Conservation (phyloP, 2,888 invertebrate genomes). For the Lapara coniferarum region DNA sequence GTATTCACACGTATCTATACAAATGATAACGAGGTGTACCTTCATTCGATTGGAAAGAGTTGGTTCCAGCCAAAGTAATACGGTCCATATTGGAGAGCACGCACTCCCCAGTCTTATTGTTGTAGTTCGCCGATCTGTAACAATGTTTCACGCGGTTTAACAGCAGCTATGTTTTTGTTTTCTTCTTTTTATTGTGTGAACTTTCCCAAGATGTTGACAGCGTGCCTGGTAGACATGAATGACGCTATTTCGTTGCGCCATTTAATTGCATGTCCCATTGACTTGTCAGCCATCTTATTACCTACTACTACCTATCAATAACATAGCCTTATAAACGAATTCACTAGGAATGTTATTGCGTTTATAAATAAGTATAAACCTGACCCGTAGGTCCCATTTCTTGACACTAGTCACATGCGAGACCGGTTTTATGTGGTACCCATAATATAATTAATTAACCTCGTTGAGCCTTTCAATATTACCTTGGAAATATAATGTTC, state of each 20-base stretch:
- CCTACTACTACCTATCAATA: background rate
- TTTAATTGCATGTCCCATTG: slow-evolving; percentile 40
- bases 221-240: slow-evolving; percentile 41
- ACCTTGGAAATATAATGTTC: slow-evolving; percentile 20
- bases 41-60: slow-evolving; percentile 88
- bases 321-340: slow-evolving; percentile 1
- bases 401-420: slow-evolving; percentile 34
- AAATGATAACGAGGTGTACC: slow-evolving; percentile 58
- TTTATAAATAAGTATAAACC: slow-evolving; percentile 34
- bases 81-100: slow-evolving; percentile 96
- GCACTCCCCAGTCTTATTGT: slow-evolving; percentile 92
- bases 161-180: slow-evolving; percentile 56
- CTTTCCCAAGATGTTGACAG: slow-evolving; percentile 67
- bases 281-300: slow-evolving; percentile 27
- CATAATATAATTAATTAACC: slow-evolving; percentile 28
- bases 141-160: slow-evolving; percentile 66
- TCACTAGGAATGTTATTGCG: background rate
- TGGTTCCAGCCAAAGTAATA: slow-evolving; percentile 92
- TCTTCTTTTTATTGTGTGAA: slow-evolving; percentile 67
- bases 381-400: slow-evolving; percentile 37
- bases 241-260: slow-evolving; percentile 49
- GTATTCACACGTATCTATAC: slow-evolving; percentile 10
- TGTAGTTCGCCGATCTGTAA: slow-evolving; percentile 95
- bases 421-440: slow-evolving; percentile 40
- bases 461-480: slow-evolving; percentile 7